A percentile compares a stretch with the other conserved stretches of the same genome.
Conservation (phyloP, 1,140 invertebrate species). For the Drosophila serrata region DNA sequence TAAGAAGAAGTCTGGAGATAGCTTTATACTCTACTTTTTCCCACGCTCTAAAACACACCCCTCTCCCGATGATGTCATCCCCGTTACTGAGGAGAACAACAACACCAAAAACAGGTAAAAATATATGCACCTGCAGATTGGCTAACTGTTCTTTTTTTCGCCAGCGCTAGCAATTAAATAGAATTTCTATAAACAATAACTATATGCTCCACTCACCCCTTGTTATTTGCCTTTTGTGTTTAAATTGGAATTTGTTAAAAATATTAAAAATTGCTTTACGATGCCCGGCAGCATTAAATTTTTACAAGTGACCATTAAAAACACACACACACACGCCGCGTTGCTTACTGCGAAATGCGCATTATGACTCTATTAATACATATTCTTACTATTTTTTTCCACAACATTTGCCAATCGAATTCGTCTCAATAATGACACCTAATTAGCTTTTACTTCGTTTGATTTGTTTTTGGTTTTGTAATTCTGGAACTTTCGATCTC, state of each 20-base stretch:
- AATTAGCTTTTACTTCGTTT: slow-evolving; percentile 2
- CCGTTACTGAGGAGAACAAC: background rate
- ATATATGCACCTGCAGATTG: background rate
- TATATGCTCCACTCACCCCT: background rate
- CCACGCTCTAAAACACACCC: background rate
- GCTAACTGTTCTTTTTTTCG: background rate
- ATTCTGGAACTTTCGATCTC: background rate
- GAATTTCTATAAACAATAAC: slow-evolving; percentile 26
- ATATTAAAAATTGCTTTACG: slow-evolving; percentile 16
- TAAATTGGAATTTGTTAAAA: slow-evolving; percentile 16
- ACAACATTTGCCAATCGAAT: background rate
- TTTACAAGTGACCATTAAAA: slow-evolving; percentile 23
- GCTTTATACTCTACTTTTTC: background rate
- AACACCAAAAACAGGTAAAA: background rate
- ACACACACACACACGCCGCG: background rate
- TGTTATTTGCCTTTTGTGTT: background rate
- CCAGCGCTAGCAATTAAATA: background rate
- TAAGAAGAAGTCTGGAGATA: background rate
- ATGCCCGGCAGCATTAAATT: slow-evolving; percentile 12
- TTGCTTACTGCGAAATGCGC: slow-evolving; percentile 3
- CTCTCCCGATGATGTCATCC: background rate
- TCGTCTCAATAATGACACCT: slow-evolving; percentile 6
- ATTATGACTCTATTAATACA: slow-evolving; percentile 26
- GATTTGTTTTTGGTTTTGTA: background rate
- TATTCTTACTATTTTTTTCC: background rate